Conservation (phyloP, 2,113 vertebrate species). For the Tricholaema leucomelas region DNA sequence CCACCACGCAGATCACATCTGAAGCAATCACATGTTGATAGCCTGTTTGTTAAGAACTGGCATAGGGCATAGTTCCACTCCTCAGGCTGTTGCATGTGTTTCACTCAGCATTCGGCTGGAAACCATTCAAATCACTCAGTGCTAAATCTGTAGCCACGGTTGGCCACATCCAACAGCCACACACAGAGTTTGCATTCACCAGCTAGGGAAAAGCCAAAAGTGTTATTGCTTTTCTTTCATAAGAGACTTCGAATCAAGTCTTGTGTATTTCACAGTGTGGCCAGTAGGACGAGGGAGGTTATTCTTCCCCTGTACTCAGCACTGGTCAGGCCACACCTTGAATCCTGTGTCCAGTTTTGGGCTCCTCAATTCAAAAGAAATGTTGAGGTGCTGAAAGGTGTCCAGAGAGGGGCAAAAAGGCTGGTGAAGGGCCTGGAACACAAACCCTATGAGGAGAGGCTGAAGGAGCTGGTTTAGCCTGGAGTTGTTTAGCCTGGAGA, state of each 20-base stretch:
- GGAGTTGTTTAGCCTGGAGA: no score
- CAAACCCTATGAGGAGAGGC: no score
- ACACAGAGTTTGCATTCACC: not conserved
- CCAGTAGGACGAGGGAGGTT: no score
- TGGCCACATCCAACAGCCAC: fast-evolving
- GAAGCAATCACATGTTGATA: not conserved
- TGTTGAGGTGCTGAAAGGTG: no score
- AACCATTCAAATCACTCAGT: not conserved
- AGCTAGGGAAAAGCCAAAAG: not conserved
- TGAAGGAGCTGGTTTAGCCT: no score
- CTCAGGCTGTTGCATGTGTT: not conserved
- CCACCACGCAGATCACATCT: not conserved
- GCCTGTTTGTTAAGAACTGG: not conserved
- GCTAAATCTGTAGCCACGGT: not conserved
- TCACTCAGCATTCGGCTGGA: not conserved
- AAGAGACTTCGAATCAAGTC: not conserved
- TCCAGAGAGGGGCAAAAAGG: no score
- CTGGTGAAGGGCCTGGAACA: no score
- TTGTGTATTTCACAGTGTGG: not conserved
- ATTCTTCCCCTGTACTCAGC: no score
- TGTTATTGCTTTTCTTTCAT: not conserved
- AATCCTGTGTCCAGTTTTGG: no score
- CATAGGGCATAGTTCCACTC: fast-evolving
- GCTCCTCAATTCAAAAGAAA: no score
- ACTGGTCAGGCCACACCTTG: no score